A percentile compares a stretch with the other conserved stretches of the same genome.
Evolutionary conservation across 92 coral and sea anemone genomes (phyloP).

Genomic region (Pocillopora grandis): DNA sequence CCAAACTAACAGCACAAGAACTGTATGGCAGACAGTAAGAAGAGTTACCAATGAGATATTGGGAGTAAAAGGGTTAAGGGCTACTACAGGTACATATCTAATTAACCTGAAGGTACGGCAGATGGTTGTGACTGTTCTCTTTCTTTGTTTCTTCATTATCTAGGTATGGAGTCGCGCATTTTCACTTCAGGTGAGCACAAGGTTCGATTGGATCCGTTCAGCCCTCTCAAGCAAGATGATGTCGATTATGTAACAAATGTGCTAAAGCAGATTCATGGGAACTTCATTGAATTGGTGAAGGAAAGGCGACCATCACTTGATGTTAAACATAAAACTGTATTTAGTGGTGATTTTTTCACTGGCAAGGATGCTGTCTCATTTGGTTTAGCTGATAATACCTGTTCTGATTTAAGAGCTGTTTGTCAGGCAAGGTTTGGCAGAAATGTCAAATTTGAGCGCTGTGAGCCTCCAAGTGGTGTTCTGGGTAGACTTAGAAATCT

Average conservation of each 20-base stretch:
- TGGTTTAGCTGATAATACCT: constrained; percentile 84
- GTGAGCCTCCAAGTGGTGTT: constrained; percentile 63
- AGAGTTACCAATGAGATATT: not conserved
- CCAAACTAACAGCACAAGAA: too few species aligned
- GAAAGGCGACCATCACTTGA: constrained; percentile 77
- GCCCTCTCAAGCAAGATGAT: constrained; percentile 76
- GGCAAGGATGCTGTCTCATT: constrained; percentile 75
- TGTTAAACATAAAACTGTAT: constrained; percentile 78
- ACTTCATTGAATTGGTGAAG: constrained; percentile 74
- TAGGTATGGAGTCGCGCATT: constrained; percentile 83
- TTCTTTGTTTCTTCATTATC: not conserved
- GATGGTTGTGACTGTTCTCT: too few species aligned
- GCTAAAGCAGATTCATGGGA: constrained; percentile 56
- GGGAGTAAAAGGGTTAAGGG: not conserved
- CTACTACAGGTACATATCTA: not conserved
- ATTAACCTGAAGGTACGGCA: not conserved
- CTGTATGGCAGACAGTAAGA: too few species aligned
- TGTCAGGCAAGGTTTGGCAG: constrained; percentile 71
- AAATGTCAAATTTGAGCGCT: constrained; percentile 82
- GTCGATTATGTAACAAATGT: constrained; percentile 51
- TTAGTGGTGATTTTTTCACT: constrained; percentile 77
- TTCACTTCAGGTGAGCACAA: constrained; percentile 83
- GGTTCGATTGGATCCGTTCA: constrained; percentile 72
- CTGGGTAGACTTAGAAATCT: constrained; percentile 33
- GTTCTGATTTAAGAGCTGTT: constrained; percentile 64